A percentile compares a stretch with the other conserved stretches of the same genome.
These are phyloP conservation scores for Plebejus argus DNA, from an alignment of 2,888 invertebrate genomes.

Conservation along the genomic window DNA sequence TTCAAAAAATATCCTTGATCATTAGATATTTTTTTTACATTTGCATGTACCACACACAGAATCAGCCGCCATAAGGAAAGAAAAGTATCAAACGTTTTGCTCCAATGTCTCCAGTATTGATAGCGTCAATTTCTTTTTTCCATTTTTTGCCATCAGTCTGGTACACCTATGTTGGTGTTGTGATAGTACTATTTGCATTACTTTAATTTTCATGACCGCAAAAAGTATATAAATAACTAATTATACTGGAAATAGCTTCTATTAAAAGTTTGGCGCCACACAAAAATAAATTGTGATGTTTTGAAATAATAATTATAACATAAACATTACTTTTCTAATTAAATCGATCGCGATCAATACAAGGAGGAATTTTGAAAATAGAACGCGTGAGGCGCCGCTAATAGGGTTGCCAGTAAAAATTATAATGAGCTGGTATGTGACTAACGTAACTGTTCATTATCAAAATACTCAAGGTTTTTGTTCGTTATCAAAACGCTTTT, in stretches of 20 bases:
- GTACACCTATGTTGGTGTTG: too few relatives aligned
- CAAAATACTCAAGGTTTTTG: not conserved
- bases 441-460: conserved; percentile 19
- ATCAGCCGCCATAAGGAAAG: too few relatives aligned
- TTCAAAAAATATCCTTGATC: too few relatives aligned
- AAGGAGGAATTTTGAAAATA: conserved; percentile 67
- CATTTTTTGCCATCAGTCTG: too few relatives aligned
- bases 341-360: conserved; percentile 63
- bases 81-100: too few relatives aligned
- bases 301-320: not conserved
- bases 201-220: too few relatives aligned
- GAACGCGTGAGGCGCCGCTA: conserved; percentile 64
- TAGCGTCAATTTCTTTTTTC: too few relatives aligned
- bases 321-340: conserved; percentile 45
- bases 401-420: conserved; percentile 55
- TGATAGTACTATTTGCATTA: too few relatives aligned
- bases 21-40: too few relatives aligned
- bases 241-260: not conserved
- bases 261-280: conserved; percentile 45
- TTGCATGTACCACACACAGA: too few relatives aligned
- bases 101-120: too few relatives aligned
- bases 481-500: not conserved
- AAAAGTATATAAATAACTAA: not conserved
- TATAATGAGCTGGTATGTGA: conserved; percentile 26
- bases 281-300: conserved; percentile 48